Evolutionary conservation across 2,797 vertebrate genomes (phyloP), one percentile per base, ranked within the genome.

Genomic region (Enoplosus armatus): DNA sequence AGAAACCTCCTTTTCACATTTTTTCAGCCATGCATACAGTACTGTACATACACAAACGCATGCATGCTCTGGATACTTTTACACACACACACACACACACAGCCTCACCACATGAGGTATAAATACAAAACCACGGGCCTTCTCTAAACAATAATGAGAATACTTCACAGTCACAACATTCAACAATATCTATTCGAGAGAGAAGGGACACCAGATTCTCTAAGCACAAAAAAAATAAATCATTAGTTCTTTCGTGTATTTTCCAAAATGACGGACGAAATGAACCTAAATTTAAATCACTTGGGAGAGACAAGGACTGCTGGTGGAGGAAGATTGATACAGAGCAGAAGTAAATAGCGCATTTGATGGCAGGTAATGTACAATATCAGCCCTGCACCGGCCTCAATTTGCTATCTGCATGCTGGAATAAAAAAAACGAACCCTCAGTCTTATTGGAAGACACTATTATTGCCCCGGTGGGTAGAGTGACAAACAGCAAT

Each of bases 341-440:
- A 43, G 55, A 72, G 61, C 56, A 68, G 60, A 67, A 37, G 81
- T 81, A 84, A 85, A 86, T 67, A 66, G 27, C 1, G 6, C 54
- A 65, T 82, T 69, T 75, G 61, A 70, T 80, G 61, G 26, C 54
- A 76, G 29, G 75, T 73, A 70, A 80, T 85, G 72, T 50, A 63
- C 39, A 82, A 82, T 79, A 87, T 86, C 75, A 81, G 61, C 29
- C 35, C 55, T 14, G 0, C 76, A 66, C 37, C 5, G 8, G 53
- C 77, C 73, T 86, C 64, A 69, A 75, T 85, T 77, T 69, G 66
- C 65, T 54, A 71, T 83, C 72, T 72, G 67, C 63, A 75, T 70
- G 74, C 84, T 68, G 78, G 79, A 81, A 92, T 90, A 85, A 76
- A 85, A 85, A 76, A 85, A 86, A 88, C 83, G 58, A 89, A 72